phyloP scores from a whole-genome alignment of 2,797 vertebrate species.

The Propithecus deckenii region DNA sequence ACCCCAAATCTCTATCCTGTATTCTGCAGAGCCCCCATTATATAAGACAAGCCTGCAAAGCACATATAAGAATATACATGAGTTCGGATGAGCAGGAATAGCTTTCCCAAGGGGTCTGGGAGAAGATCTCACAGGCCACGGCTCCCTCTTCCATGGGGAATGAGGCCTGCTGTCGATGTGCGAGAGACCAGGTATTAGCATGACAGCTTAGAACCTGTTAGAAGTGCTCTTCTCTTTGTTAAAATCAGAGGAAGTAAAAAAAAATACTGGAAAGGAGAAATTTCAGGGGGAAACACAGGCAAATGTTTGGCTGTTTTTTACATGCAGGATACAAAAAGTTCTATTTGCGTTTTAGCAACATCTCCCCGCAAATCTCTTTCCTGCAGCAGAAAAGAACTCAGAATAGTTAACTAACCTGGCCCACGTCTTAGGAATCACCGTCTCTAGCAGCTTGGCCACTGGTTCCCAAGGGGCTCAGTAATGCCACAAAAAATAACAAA shows the following conservation, averaged over 20 bases:
- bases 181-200: not conserved
- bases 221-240: not conserved
- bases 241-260: not conserved
- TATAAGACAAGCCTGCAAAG: not conserved
- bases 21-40: not conserved
- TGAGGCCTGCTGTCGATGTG: not conserved
- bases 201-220: not conserved
- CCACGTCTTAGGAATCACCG: not conserved
- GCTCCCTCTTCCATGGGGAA: accelerated
- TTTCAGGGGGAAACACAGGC: not conserved
- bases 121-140: not conserved
- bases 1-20: not conserved
- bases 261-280: not conserved
- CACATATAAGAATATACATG: not conserved
- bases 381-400: not conserved
- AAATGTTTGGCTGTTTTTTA: not conserved
- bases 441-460: not conserved
- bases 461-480: not conserved
- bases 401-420: not conserved
- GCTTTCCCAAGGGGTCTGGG: not conserved
- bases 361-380: not conserved
- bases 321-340: not conserved
- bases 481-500: not conserved
- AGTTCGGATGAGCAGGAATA: not conserved
- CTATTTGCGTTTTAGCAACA: not conserved